Evolutionary conservation across 2,888 invertebrate species (phyloP), one percentile per base, ranked within the genome.

Genomic region (Criorhina ranunculi): DNA sequence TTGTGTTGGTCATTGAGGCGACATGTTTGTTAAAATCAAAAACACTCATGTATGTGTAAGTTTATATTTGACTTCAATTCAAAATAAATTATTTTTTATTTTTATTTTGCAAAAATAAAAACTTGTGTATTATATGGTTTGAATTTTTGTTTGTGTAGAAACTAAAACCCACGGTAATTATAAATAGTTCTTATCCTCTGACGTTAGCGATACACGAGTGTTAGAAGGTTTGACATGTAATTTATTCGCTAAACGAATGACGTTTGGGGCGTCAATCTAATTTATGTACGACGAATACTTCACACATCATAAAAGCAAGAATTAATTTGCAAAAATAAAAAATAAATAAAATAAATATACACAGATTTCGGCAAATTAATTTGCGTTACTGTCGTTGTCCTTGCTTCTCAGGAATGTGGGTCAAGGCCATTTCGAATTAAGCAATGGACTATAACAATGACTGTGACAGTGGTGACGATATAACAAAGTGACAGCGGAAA

Each of bases 351-450:
- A 15, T 64, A 57, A 60, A 35, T 15, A 35, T 40, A 42, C 37
- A 46, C 9, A 35, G 24, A 55, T 42, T 57, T 46, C 67, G 44
- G 44, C 44, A 24, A 75, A 85, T 85, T 73, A 75, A 79, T 85
- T 85, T 42, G 60, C 70, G 37, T 80, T 80, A 85, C 80, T 69
- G 66, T 53, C 70, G 31, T 59, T 46, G 59, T 66, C 55, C 31
- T 73, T 80, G 70, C 64, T 35, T n/a, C 33, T 57, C 12, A 7
- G 29, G 55, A 80, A 85, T 60, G 31, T 90, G 87, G 90, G 90
- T 89, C 90, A 90, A 90, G 90, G 90, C 86, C 90, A 89, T 87
- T 87, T 76, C 19, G 51, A 49, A 70, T 37, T 80, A 59, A 75
- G 55, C 57, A 31, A 12, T 37, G 19, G 31, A 53, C 75, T 69